A percentile compares a stretch with the other conserved stretches of the same genome.
Evolutionary conservation across 2,888 invertebrate species (phyloP).

Genomic region (Catocala nupta): DNA sequence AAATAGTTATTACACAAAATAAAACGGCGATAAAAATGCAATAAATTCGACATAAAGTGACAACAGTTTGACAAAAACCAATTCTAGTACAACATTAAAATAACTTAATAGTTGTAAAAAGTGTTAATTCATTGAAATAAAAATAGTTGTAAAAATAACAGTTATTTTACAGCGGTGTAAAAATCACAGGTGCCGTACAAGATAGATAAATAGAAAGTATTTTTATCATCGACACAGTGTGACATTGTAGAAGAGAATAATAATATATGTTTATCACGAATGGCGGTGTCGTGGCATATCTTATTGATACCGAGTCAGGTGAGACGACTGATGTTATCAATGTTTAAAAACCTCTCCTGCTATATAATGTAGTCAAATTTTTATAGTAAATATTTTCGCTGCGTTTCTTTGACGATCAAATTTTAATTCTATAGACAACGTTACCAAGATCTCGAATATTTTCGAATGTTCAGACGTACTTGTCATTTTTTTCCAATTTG

Average conservation of each 20-base stretch:
- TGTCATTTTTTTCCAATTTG: too few species aligned
- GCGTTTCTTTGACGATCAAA: constrained; percentile 1
- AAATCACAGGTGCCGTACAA: constrained; percentile 15
- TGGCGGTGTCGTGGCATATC: constrained; percentile 55
- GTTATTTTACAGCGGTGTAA: constrained; percentile 18
- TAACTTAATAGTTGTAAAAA: neutral
- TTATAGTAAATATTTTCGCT: neutral
- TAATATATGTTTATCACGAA: constrained; percentile 52
- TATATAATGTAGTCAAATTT: constrained; percentile 6
- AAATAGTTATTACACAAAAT: neutral
- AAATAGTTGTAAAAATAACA: constrained; percentile 24
- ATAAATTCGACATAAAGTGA: neutral
- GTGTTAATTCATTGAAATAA: constrained; percentile 1
- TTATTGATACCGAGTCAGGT: constrained; percentile 64
- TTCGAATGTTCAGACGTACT: neutral
- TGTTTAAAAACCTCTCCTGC: constrained; percentile 12
- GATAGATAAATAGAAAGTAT: constrained; percentile 24
- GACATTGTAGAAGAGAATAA: constrained; percentile 27
- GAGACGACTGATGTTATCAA: constrained; percentile 49
- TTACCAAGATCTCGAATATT: neutral
- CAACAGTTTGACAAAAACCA: neutral
- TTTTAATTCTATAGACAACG: neutral
- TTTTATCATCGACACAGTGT: constrained; percentile 22
- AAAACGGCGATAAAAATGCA: neutral
- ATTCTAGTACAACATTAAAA: neutral